Conservation (phyloP, 23 tunicate genomes). For the Ciona savignyi region DNA sequence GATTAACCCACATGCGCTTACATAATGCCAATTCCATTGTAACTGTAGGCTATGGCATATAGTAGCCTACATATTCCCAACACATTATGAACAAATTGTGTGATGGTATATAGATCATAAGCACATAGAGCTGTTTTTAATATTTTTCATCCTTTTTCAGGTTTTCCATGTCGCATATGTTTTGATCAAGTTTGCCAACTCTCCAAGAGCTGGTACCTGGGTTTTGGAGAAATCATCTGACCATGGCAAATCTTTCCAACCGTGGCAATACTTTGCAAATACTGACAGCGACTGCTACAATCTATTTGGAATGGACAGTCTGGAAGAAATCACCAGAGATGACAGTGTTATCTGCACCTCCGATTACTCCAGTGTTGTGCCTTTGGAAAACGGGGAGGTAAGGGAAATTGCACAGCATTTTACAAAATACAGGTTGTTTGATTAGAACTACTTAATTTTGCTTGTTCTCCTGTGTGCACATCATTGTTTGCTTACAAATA, state of each 20-base stretch:
- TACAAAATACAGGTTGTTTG: too few relatives aligned
- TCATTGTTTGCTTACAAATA: too few relatives aligned
- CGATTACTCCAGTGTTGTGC: slow-evolving; percentile 85
- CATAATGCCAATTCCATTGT: too few relatives aligned
- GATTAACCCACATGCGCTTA: too few relatives aligned
- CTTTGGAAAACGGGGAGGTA: slow-evolving; percentile 97
- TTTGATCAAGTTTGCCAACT: slow-evolving; percentile 96
- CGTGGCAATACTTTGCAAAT: slow-evolving; percentile 99
- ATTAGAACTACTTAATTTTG: too few relatives aligned
- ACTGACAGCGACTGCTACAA: slow-evolving; percentile 92
- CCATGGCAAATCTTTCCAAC: slow-evolving; percentile 76
- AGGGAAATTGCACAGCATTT: too few relatives aligned
- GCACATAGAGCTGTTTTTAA: background rate
- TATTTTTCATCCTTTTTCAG: slow-evolving; percentile 22
- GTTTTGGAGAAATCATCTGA: slow-evolving; percentile 94
- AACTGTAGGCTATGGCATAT: too few relatives aligned
- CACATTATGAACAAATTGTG: too few relatives aligned
- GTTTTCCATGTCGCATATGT: slow-evolving; percentile 98
- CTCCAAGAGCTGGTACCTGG: slow-evolving; percentile 99
- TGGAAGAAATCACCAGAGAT: slow-evolving; percentile 86
- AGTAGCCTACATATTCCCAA: too few relatives aligned
- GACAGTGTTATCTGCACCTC: slow-evolving; percentile 93
- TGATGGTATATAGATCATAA: too few relatives aligned
- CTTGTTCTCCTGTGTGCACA: too few relatives aligned
- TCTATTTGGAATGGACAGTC: slow-evolving; percentile 78